phyloP scores from a whole-genome alignment of 30 jellyfish, hydroid and myxozoan species.

The Aurelia sp. region DNA sequence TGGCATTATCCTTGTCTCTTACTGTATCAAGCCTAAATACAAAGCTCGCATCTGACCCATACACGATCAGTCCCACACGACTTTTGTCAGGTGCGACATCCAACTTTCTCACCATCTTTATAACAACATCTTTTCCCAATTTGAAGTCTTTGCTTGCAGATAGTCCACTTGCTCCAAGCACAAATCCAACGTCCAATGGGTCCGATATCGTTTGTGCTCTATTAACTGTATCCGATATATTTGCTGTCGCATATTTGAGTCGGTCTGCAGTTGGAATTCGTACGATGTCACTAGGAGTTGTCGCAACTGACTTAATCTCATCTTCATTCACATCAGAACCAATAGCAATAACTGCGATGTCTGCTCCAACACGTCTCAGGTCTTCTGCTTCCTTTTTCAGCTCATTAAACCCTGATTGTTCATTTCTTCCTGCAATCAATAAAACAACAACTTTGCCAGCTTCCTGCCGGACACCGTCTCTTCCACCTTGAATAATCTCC shows the following conservation, averaged over 20 bases:
- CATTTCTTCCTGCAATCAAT: conserved; percentile 23
- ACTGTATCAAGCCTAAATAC: conserved; percentile 9
- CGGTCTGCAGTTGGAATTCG: conserved; percentile 7
- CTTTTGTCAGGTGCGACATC: conserved; percentile 19
- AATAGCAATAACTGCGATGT: conserved; percentile 42
- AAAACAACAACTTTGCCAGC: conserved; percentile 51
- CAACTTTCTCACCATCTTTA: conserved; percentile 16
- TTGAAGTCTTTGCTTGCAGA: conserved; percentile 37
- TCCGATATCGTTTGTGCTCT: not conserved
- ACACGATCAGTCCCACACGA: conserved; percentile 31
- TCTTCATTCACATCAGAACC: conserved; percentile 31
- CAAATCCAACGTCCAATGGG: conserved; percentile 52
- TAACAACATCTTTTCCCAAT: conserved; percentile 31
- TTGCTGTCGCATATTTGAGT: not conserved
- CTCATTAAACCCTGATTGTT: not conserved
- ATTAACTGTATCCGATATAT: conserved; percentile 3
- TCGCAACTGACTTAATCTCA: conserved; percentile 26
- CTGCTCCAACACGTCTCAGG: conserved; percentile 3
- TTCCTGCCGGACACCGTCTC: conserved; percentile 23
- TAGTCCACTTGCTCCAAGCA: conserved; percentile 62
- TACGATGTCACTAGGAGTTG: not conserved
- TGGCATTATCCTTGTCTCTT: not conserved
- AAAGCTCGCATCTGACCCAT: conserved; percentile 30
- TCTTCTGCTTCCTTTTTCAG: conserved; percentile 11
- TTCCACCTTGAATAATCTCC: not conserved